These are phyloP conservation scores for Mugil cephalus DNA, from an alignment of 2,113 vertebrate species.

Conservation along the genomic window DNA sequence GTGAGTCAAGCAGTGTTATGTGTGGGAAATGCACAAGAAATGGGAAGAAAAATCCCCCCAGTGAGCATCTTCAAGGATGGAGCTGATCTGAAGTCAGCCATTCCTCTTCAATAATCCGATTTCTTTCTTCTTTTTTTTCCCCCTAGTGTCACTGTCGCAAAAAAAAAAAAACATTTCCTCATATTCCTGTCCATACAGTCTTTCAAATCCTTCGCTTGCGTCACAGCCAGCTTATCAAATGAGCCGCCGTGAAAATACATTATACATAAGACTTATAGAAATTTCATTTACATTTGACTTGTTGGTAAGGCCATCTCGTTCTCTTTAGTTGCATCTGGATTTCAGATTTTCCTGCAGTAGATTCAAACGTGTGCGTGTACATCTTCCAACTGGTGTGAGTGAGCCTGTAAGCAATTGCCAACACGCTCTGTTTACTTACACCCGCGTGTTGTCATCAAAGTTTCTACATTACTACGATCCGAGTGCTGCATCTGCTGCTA, in stretches of 20 bases:
- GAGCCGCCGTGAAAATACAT: constrained; percentile 25
- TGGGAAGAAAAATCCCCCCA: constrained; percentile 32
- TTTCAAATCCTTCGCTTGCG: constrained; percentile 28
- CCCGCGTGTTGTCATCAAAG: constrained; percentile 27
- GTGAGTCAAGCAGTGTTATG: constrained; percentile 19
- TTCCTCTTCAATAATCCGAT: constrained; percentile 55
- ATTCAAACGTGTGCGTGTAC: neutral
- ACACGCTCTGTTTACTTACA: constrained; percentile 31
- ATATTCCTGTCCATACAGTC: constrained; percentile 9
- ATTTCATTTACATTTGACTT: neutral
- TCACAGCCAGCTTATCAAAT: constrained; percentile 32
- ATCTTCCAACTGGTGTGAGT: neutral
- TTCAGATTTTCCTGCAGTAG: neutral
- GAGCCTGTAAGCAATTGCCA: constrained; percentile 24
- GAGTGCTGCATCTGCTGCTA: constrained; percentile 30
- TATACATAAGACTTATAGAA: constrained; percentile 1
- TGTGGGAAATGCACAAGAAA: constrained; percentile 34
- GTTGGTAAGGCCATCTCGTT: neutral
- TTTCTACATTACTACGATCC: constrained; percentile 38
- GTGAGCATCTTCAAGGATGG: constrained; percentile 17
- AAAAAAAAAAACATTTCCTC: constrained; percentile 10
- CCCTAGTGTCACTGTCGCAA: neutral
- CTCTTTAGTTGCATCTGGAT: neutral
- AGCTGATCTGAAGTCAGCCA: constrained; percentile 45
- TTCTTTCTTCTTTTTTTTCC: constrained; percentile 21